Evolutionary conservation across 2,888 invertebrate species (phyloP), one percentile per base, ranked within the genome.

Genomic region (Crocallis elinguaria): DNA sequence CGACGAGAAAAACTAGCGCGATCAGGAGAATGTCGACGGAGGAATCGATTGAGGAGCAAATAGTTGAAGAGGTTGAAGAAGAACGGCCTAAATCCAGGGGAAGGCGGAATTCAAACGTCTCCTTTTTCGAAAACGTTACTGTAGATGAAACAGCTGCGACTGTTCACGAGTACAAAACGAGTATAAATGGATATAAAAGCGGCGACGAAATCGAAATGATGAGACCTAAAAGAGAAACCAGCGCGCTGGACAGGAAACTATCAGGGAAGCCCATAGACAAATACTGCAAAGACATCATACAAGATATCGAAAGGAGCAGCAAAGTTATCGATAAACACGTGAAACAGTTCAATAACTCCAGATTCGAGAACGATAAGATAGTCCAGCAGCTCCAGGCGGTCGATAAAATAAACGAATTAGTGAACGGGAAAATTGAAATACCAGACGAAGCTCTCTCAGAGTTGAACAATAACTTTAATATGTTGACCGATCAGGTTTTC

Each of bases 311-410:
- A 50, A 88, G 84, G 50, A 91, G 86, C 38, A 84, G 69, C 53
- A 84, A 85, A 77, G 80, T 88, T 0, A 92, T 93, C 23, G 92
- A 93, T 45, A 86, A 75, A 49, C 93, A 93, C 52, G 84, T 92
- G 64, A 86, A 88, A 56, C 86, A 88, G 38, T 89, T 92, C 42
- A 86, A 84, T 57, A 75, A 74, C 11, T 84, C 89, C 0, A 84
- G 82, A 66, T 77, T 82, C 12, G 92, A 92, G 19, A 92, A 89
- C 11, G 89, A 93, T 36, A 88, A 87, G 49, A 59, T 93, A 4
- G 79, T 92, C 0, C 81, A 92, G 45, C 88, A 92, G 37, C 69
- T 93, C 35, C 82, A 91, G 69, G 87, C 86, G 32, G 92, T 92
- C 0, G 92, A 93, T 64, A 87, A 87, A 66, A 79, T 93, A 8